Conservation (phyloP, 2,888 invertebrate genomes). For the Papilio protenor region DNA sequence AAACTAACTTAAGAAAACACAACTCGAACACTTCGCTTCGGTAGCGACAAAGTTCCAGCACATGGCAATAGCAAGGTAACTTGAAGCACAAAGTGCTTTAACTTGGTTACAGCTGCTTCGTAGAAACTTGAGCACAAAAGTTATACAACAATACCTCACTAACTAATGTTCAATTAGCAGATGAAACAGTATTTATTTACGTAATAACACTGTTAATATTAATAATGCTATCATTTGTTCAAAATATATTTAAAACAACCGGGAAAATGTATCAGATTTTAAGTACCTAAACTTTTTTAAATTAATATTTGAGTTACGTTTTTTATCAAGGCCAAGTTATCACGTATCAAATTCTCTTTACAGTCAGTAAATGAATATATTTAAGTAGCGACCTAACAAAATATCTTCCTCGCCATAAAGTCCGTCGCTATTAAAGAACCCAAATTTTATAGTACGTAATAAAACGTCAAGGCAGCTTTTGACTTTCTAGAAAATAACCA, state of each 20-base stretch:
- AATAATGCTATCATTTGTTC: background rate
- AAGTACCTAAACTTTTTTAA: background rate
- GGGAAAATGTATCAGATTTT: background rate
- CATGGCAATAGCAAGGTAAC: constrained; percentile 41
- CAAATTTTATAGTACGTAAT: constrained; percentile 42
- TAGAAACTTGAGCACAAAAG: constrained; percentile 16
- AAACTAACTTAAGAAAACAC: constrained; percentile 19
- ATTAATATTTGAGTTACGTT: background rate
- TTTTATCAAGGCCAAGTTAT: background rate
- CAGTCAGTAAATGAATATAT: constrained; percentile 27
- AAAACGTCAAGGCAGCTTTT: constrained; percentile 39
- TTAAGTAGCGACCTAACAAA: constrained; percentile 32
- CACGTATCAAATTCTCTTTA: constrained; percentile 34
- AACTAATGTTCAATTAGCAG: constrained; percentile 14
- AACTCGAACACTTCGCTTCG: constrained; percentile 12
- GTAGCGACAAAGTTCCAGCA: constrained; percentile 39
- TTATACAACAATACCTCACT: background rate
- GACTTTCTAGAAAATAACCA: constrained; percentile 37
- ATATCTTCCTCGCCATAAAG: constrained; percentile 38
- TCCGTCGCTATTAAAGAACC: constrained; percentile 32
- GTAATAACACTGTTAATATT: background rate
- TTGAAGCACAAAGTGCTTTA: constrained; percentile 36
- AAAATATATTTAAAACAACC: no score
- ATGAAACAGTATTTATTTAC: background rate
- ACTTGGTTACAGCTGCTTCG: constrained; percentile 42